phyloP scores from a whole-genome alignment of 2,797 vertebrate species.

The Chaetophractus vellerosus region DNA sequence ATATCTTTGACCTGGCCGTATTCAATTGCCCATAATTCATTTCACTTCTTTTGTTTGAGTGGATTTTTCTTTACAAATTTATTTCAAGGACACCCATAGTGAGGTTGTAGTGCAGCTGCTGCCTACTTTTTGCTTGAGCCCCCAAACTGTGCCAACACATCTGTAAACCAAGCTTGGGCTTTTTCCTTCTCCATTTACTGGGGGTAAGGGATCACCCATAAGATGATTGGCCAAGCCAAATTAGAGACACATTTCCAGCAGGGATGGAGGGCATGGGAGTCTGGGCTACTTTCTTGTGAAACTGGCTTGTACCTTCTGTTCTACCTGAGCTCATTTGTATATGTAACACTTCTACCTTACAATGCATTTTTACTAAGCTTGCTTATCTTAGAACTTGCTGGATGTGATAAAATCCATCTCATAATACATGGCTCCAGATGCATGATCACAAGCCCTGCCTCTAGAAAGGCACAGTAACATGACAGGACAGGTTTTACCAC shows the following conservation, averaged over 20 bases:
- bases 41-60: not conserved
- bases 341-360: not conserved
- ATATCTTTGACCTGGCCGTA: not conserved
- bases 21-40: not conserved
- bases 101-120: not conserved
- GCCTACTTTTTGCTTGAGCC: not conserved
- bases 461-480: not conserved
- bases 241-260: not conserved
- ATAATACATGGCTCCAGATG: not conserved
- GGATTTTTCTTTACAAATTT: not conserved
- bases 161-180: not conserved
- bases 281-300: not conserved
- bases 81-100: not conserved
- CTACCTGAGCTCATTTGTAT: not conserved
- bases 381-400: not conserved
- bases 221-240: not conserved
- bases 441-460: not conserved
- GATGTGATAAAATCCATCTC: not conserved
- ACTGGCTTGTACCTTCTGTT: not conserved
- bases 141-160: not conserved
- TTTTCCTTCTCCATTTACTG: not conserved
- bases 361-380: not conserved
- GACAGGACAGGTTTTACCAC: not conserved
- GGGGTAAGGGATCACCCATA: not conserved
- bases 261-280: not conserved